Conservation (phyloP, 2,797 vertebrate genomes). For the Sciurus carolinensis region DNA sequence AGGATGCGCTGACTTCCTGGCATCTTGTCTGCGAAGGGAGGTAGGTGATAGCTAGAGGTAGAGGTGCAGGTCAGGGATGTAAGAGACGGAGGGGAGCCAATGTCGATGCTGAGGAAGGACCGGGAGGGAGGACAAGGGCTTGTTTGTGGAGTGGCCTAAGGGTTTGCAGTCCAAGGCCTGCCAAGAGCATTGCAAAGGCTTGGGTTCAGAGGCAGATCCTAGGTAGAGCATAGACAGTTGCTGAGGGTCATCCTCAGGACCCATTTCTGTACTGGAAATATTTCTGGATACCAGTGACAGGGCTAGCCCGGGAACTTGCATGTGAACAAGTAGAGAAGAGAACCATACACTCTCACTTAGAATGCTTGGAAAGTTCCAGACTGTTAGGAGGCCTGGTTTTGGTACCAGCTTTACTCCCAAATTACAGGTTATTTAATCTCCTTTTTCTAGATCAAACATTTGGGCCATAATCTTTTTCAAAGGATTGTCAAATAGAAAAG, state of each 20-base stretch:
- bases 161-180: rapidly evolving
- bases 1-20: neutral
- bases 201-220: neutral
- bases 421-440: neutral
- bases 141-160: neutral
- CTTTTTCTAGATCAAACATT: neutral
- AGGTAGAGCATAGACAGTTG: neutral
- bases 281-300: rapidly evolving
- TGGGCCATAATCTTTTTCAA: neutral
- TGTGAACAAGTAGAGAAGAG: neutral
- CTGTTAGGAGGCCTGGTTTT: neutral
- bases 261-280: neutral
- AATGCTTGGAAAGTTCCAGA: neutral
- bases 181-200: neutral
- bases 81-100: neutral
- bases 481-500: neutral
- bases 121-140: neutral
- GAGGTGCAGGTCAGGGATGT: neutral
- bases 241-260: neutral
- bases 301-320: neutral
- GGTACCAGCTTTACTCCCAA: neutral
- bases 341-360: rapidly evolving
- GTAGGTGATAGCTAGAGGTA: neutral
- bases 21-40: neutral
- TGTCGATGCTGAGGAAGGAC: neutral